phyloP scores from a whole-genome alignment of 2,888 invertebrate species.

The Napeogenes sylphis region DNA sequence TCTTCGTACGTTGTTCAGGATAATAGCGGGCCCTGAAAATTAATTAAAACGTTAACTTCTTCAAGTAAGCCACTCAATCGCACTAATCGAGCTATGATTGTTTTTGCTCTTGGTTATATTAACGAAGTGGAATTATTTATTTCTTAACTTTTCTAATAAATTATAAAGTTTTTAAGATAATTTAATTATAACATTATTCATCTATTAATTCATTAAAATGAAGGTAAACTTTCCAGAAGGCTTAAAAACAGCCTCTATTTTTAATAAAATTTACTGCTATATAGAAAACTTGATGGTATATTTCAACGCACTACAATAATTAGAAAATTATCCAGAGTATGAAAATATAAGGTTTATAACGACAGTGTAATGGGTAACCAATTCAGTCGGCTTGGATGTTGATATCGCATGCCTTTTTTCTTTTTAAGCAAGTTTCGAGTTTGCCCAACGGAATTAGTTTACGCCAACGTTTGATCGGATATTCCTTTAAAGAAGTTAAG shows the following conservation, averaged over 20 bases:
- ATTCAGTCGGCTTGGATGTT: slow-evolving; percentile 59
- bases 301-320: slow-evolving; percentile 3
- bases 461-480: slow-evolving; percentile 72
- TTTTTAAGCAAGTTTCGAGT: slow-evolving; percentile 65
- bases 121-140: slow-evolving; percentile 7
- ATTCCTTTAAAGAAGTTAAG: slow-evolving; percentile 71
- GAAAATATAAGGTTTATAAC: slow-evolving; percentile 51
- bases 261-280: not conserved
- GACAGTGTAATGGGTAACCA: slow-evolving; percentile 68
- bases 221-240: not conserved
- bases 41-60: slow-evolving; percentile 42
- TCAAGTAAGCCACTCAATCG: slow-evolving; percentile 10
- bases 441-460: slow-evolving; percentile 74
- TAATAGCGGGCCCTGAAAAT: slow-evolving; percentile 70
- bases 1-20: slow-evolving; percentile 69
- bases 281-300: slow-evolving; percentile 6
- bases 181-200: slow-evolving; percentile 18
- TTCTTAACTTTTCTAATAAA: slow-evolving; percentile 4
- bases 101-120: slow-evolving; percentile 7
- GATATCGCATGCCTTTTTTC: slow-evolving; percentile 50
- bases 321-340: slow-evolving; percentile 19
- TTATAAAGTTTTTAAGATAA: slow-evolving; percentile 5
- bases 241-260: too few species aligned
- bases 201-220: not conserved
- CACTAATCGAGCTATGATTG: slow-evolving; percentile 4